A percentile compares a stretch with the other conserved stretches of the same genome.
These are phyloP conservation scores for Ypsolopha scabrella DNA, from an alignment of 2,888 invertebrate genomes.

Conservation along the genomic window DNA sequence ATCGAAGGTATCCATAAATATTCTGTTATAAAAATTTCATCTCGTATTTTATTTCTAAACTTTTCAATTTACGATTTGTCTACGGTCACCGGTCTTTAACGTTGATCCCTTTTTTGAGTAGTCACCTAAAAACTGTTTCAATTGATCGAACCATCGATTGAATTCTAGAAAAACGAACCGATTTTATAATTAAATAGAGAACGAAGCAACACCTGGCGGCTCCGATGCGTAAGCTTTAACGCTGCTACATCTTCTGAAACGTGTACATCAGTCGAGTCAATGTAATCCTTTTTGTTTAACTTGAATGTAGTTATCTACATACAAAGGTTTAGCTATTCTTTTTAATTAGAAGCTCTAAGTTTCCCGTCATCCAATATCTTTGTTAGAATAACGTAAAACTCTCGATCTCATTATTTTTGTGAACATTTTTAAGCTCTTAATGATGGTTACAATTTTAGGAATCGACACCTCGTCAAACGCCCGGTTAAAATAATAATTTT, in stretches of 20 bases:
- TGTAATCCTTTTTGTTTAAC: no score
- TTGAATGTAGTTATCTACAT: no score
- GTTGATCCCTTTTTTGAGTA: constrained; percentile 12
- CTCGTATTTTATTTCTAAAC: neutral
- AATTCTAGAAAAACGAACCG: constrained; percentile 31
- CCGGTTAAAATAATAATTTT: constrained; percentile 54
- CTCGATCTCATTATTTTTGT: constrained; percentile 39
- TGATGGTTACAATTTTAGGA: constrained; percentile 17
- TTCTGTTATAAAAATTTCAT: no score
- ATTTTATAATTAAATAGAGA: constrained; percentile 36
- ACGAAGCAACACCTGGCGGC: constrained; percentile 29
- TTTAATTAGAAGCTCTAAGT: constrained; percentile 7
- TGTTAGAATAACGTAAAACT: constrained; percentile 25
- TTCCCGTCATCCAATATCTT: constrained; percentile 29
- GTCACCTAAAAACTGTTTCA: constrained; percentile 18
- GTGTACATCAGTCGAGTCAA: no score
- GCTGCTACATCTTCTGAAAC: no score
- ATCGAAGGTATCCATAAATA: no score
- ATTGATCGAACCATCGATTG: constrained; percentile 21
- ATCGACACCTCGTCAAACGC: constrained; percentile 43
- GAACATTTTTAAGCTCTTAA: constrained; percentile 20
- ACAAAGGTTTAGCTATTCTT: neutral
- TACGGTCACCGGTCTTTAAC: constrained; percentile 12
- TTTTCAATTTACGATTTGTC: constrained; percentile 3
- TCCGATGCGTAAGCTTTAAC: neutral